Evolutionary conservation across 2,797 vertebrate genomes (phyloP), one percentile per base, ranked within the genome.

Genomic region (Bradypodion ventrale): DNA sequence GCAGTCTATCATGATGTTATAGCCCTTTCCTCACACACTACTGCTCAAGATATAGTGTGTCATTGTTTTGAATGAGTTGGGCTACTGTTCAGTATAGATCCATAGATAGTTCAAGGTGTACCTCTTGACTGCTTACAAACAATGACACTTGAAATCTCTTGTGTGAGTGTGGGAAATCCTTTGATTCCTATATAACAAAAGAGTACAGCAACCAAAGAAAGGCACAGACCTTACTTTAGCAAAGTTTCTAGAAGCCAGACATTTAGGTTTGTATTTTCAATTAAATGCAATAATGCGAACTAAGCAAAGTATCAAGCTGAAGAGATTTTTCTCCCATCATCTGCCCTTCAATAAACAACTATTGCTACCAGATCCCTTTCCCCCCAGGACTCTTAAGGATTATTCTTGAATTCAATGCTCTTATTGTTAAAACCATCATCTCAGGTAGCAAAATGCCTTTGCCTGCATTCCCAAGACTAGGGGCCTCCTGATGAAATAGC

Each of bases 201-300:
- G 52, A n/a, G 83, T 91, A 88, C 81, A 90, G 91, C 92, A 93
- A 87, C 88, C 76, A 91, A 91, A 85, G 68, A 87, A 88, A 52
- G 68, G 59, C 80, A 76, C 0, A 0, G 84, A 86, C 69, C 84
- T 89, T 83, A 62, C 82, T 88, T 91, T 87, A 87, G 80, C 85
- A 87, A 87, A 70, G 10, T 84, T 78, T 73, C 40, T 83, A 75
- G 82, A 68, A 78, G 56, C 82, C n/a, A 83, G 87, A 90, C n/a
- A n/a, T 87, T 84, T 32, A 49, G 46, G 27, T 76, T 87, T 91
- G 89, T 75, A 27, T 68, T 90, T 94, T 94, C 93, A 93, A 92
- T 91, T 84, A 92, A 73, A 60, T n/a, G 84, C 87, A 83, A 83
- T 92, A 92, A 90, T 88, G 90, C 92, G 89, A 94, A 90, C 82